phyloP scores from a whole-genome alignment of 2,113 vertebrate genomes.

The Ailurus styani region DNA sequence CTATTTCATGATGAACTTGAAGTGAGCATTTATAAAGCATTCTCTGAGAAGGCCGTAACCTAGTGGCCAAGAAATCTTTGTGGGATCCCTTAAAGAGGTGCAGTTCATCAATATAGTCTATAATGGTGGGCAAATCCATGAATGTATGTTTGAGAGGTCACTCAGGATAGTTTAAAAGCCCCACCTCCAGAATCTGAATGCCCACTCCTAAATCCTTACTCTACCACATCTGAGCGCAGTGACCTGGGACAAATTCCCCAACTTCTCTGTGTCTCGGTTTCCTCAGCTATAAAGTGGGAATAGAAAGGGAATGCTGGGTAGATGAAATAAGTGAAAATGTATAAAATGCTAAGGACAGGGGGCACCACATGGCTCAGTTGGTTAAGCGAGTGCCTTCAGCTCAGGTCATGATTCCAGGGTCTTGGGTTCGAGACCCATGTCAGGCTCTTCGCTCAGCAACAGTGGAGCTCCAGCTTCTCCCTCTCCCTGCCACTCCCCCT shows the following conservation, averaged over 20 bases:
- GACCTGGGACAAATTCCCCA: neutral
- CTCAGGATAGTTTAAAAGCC: neutral
- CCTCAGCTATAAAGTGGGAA: neutral
- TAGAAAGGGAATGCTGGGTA: neutral
- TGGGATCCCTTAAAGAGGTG: neutral
- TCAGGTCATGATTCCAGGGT: no score
- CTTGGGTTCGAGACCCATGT: no score
- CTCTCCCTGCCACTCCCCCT: no score
- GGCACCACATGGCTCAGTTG: no score
- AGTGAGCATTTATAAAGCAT: neutral
- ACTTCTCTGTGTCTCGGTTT: neutral
- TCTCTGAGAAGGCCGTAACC: neutral
- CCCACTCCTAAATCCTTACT: neutral
- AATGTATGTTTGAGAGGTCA: neutral
- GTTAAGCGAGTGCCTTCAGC: no score
- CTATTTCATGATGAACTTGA: neutral
- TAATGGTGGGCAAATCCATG: neutral
- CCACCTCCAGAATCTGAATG: neutral
- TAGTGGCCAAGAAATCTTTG: neutral
- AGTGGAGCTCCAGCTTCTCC: no score
- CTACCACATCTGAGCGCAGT: rapidly evolving
- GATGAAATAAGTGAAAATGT: neutral
- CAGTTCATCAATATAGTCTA: neutral
- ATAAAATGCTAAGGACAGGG: neutral
- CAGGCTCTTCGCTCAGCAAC: no score